Evolutionary conservation across 2,113 vertebrate genomes (phyloP), one percentile per base, ranked within the genome.

Genomic region (Equus przewalskii): DNA sequence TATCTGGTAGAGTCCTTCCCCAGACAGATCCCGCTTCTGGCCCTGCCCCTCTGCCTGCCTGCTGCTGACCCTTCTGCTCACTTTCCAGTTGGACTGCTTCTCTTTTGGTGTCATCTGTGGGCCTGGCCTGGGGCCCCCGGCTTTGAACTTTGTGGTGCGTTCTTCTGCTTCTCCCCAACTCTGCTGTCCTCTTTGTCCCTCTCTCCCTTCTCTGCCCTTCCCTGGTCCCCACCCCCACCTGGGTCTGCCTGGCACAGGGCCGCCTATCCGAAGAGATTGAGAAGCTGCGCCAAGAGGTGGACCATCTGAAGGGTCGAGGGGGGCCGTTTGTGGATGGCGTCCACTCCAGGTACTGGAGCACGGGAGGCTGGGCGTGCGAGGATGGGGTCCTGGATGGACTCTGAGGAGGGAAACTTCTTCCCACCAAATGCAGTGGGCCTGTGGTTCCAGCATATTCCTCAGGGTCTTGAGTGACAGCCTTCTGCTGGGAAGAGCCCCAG

Each of bases 251-350:
- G 95, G 92, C 78, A 97, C 98, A 99, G 99, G 99, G 99, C 94
- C 99, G 99, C 60, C 98, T 99, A 97, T 99, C 99, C 0, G 99
- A 99, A 2, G 99, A 99, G 99, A 99, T 99, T 5, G 99, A 99
- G 96, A 99, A 99, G 94, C 98, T 99, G 96, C 99, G 99, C 96
- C 98, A 99, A 83, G 99, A 99, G 98, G 99, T 99, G 1, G 99
- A 99, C 97, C 99, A 99, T 97, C 98, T 99, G 98, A 99, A 99
- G 97, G 99, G 99, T 86, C 99, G 99, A 96, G 99, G 99, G 73
- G 99, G 99, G 26, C 99, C 98, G 0, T 99, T 99, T 41, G 99
- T 99, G 97, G 99, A 99, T 69, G 99, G 99, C 62, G 96, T 99
- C 94, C 99, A 99, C 62, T 95, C 99, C 79, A 99, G 99, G 99